A percentile compares a stretch with the other conserved stretches of the same genome.
These are phyloP conservation scores for Drosophila conformis DNA, from an alignment of 2,888 invertebrate species.

Conservation along the genomic window DNA sequence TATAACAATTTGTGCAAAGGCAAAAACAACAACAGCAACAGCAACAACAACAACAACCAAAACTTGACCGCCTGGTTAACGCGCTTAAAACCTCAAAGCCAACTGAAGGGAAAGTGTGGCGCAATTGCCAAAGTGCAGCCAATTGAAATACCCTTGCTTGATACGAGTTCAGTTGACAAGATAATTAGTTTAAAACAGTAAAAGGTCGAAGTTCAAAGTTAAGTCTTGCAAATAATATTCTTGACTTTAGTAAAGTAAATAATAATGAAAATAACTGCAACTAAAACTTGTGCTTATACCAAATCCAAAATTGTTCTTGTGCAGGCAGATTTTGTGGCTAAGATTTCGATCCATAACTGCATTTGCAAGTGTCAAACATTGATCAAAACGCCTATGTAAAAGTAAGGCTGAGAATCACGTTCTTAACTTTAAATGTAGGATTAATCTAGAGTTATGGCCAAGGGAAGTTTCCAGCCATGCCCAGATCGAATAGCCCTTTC, in stretches of 20 bases:
- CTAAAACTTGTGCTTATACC: neutral
- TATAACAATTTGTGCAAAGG: constrained; percentile 70
- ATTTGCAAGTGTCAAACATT: no score
- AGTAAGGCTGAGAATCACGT: no score
- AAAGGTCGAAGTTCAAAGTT: fast-evolving
- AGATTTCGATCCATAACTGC: no score
- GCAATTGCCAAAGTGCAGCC: neutral
- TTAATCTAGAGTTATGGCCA: neutral
- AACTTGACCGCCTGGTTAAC: neutral
- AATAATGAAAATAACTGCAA: neutral
- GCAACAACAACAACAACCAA: neutral
- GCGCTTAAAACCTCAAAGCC: constrained; percentile 12
- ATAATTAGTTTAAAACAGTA: neutral
- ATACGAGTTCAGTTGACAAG: neutral
- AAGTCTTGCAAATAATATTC: neutral
- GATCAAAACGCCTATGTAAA: no score
- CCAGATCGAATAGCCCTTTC: no score
- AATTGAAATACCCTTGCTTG: neutral
- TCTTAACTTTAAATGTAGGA: neutral
- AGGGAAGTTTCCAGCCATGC: no score
- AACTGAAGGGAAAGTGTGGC: neutral
- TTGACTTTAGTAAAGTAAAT: fast-evolving
- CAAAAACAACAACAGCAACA: constrained; percentile 14
- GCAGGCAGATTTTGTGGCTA: no score
- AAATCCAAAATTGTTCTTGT: no score